Base-by-base conservation (phyloP, 2,113 vertebrate genomes). In the Petrocephalus microphthalmus region DNA sequence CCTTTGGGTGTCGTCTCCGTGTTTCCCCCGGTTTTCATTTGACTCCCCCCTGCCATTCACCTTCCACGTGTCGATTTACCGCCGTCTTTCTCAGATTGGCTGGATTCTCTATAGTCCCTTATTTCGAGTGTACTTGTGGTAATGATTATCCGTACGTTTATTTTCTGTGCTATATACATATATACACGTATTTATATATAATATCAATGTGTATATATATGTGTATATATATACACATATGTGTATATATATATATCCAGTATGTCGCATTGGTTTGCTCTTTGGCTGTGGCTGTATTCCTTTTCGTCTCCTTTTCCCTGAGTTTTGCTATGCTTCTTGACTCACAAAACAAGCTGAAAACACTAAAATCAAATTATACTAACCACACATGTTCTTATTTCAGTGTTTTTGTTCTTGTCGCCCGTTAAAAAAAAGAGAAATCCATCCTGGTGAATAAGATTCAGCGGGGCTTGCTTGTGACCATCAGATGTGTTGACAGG, bases 381-480 rank as follows among this genome's bases (percentile, higher is more conserved):
- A 78, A 89, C 91, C 51, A 67, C 17, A 90, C 94, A 94, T 94
- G 22, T 37, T 22, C 81, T 47, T 93, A 22, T 85, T 53, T 85
- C 93, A 93, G 94, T 94, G 93, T 95, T 95, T 92, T 94, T 94
- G 94, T 92, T 95, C 92, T 94, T 94, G 94, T 92, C 92, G 93
- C 94, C 92, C 91, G 87, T 90, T 93, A 91, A 91, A 83, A 91
- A 91, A 83, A 84, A 29, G 25, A 91, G 88, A 85, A 42, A 93
- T 89, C 89, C 87, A 91, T 93, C 52, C 33, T 29, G 60, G 84
- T 90, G 88, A 89, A 91, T 90, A 87, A 89, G 90, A 92, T 87
- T 78, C 89, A 89, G 93, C 92, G 92, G 88, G 90, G 60, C 87
- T 60, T 89, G 90, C 93, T 90, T 91, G 90, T 90, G 83, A 89